Percentiles rank a stretch among this genome's conserved stretches.
These are phyloP conservation scores for Andrena marginata DNA, from an alignment of 2,888 invertebrate species.

Conservation along the genomic window DNA sequence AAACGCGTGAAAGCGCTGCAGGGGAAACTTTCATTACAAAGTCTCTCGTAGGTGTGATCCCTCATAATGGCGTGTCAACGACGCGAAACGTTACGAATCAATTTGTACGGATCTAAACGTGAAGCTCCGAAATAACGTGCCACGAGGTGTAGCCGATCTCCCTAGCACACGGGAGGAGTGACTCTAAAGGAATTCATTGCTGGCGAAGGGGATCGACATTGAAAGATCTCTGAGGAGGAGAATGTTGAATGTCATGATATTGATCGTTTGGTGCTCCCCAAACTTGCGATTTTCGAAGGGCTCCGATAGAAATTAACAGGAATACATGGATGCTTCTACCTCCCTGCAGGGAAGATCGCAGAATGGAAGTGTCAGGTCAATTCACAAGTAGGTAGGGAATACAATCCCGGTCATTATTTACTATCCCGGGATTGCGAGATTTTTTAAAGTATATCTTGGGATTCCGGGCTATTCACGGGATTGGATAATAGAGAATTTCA, in stretches of 20 bases:
- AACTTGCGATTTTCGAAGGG: conserved; percentile 17
- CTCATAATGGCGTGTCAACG: conserved; percentile 62
- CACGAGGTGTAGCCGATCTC: conserved; percentile 4
- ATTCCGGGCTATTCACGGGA: no score
- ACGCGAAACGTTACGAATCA: conserved; percentile 66
- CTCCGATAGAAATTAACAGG: conserved; percentile 5
- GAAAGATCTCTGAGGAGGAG: conserved; percentile 4
- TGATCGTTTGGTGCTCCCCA: conserved; percentile 18
- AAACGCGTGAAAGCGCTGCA: conserved; percentile 38
- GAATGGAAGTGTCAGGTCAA: not conserved
- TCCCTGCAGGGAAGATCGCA: no score
- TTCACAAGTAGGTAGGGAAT: not conserved
- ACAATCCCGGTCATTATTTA: no score
- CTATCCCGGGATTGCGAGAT: no score
- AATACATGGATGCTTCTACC: not conserved
- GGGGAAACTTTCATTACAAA: conserved; percentile 36
- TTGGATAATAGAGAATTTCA: no score
- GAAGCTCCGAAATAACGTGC: conserved; percentile 38
- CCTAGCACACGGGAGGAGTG: conserved; percentile 27
- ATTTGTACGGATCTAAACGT: conserved; percentile 51
- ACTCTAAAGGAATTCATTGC: conserved; percentile 35
- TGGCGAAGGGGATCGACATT: not conserved
- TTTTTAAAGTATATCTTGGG: no score
- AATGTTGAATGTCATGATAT: conserved; percentile 51
- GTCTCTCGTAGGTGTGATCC: conserved; percentile 58